Conservation (phyloP, 2,888 invertebrate genomes). For the Petrophora chlorosata region DNA sequence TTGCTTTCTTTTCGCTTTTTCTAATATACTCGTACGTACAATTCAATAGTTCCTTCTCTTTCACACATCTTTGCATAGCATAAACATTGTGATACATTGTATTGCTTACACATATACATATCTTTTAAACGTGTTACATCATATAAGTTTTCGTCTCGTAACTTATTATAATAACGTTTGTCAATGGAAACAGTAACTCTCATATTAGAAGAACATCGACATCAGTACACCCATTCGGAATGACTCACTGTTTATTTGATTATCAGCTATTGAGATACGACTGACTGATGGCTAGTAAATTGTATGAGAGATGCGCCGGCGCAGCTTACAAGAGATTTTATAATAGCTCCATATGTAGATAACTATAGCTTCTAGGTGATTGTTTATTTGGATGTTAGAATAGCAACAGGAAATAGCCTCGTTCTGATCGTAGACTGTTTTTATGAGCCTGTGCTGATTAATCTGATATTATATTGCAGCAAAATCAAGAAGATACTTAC, state of each 20-base stretch:
- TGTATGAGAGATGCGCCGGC: constrained; percentile 26
- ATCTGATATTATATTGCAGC: too few relatives aligned
- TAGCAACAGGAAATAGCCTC: constrained; percentile 24
- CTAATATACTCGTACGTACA: too few relatives aligned
- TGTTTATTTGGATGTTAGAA: constrained; percentile 21
- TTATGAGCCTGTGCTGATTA: constrained; percentile 8
- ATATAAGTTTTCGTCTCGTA: background rate
- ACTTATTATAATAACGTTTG: background rate
- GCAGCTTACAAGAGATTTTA: constrained; percentile 14
- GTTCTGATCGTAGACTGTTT: constrained; percentile 11
- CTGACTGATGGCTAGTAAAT: constrained; percentile 53
- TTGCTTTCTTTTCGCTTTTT: too few relatives aligned
- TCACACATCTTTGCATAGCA: too few relatives aligned
- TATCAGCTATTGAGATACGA: constrained; percentile 55
- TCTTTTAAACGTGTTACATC: background rate
- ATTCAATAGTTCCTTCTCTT: too few relatives aligned
- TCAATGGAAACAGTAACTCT: constrained; percentile 10
- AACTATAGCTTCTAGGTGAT: constrained; percentile 2
- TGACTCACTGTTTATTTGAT: constrained; percentile 74
- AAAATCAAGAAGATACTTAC: too few relatives aligned
- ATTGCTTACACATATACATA: too few relatives aligned
- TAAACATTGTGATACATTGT: too few relatives aligned
- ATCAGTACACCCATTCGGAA: constrained; percentile 34
- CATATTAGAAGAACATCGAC: constrained; percentile 20
- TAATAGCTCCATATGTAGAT: constrained; percentile 1